Conservation (phyloP, 2,888 invertebrate species). For the Drymonia ruficornis region DNA sequence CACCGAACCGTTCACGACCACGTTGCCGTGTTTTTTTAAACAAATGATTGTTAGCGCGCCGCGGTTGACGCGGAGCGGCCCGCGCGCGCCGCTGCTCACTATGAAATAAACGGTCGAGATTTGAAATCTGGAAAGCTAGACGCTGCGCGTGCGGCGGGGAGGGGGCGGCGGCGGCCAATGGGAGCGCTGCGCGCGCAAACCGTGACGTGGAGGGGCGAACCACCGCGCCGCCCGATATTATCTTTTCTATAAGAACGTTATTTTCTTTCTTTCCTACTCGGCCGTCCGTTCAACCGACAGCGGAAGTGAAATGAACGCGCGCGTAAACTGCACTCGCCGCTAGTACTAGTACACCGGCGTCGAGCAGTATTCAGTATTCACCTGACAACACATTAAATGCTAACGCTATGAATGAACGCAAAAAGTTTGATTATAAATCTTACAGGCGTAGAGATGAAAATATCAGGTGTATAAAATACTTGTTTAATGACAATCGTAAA, state of each 20-base stretch:
- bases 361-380: conserved; percentile 28
- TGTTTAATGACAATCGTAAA: not conserved
- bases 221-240: conserved; percentile 68
- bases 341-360: conserved; percentile 4
- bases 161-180: conserved; percentile 64
- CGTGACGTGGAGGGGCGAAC: conserved; percentile 65
- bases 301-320: conserved; percentile 82
- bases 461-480: not conserved
- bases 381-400: conserved; percentile 40
- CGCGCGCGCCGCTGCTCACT: conserved; percentile 71
- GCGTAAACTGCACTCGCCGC: conserved; percentile 68
- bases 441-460: not conserved
- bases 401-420: conserved; percentile 42
- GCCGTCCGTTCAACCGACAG: conserved; percentile 78
- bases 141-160: conserved; percentile 75
- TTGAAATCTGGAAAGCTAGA: conserved; percentile 82
- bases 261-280: conserved; percentile 80
- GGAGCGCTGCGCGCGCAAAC: conserved; percentile 65
- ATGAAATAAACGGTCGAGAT: conserved; percentile 85
- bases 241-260: conserved; percentile 80
- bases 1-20: conserved; percentile 77
- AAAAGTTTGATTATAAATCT: conserved; percentile 10
- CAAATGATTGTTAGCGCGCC: conserved; percentile 51
- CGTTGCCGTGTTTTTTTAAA: conserved; percentile 73
- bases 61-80: conserved; percentile 52